These are phyloP conservation scores for Aphrophora alni DNA, from an alignment of 2,888 invertebrate species.

Conservation along the genomic window DNA sequence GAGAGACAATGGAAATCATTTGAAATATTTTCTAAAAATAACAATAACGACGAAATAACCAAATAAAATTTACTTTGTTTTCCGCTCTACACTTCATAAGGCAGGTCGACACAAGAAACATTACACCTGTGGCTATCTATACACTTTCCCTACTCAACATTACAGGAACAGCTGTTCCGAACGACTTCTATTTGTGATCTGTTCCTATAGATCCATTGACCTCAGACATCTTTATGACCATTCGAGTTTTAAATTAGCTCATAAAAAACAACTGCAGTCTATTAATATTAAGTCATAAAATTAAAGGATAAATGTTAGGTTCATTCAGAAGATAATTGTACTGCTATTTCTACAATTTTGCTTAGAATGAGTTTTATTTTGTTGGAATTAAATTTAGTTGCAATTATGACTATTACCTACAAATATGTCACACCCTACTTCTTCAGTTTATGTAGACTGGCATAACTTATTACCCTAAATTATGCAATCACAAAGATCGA, in stretches of 20 bases:
- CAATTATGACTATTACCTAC: too few relatives aligned
- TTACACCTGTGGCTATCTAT: neutral
- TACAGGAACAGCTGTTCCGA: neutral
- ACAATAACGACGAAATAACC: neutral
- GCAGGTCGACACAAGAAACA: neutral
- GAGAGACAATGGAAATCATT: too few relatives aligned
- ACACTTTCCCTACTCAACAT: neutral
- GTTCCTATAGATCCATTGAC: neutral
- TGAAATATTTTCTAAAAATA: neutral
- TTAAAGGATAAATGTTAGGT: neutral
- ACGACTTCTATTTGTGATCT: neutral
- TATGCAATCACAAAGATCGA: too few relatives aligned
- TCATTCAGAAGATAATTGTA: too few relatives aligned
- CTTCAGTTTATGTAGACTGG: too few relatives aligned
- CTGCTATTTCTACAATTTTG: too few relatives aligned
- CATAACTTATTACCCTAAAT: too few relatives aligned
- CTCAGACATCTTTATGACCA: neutral
- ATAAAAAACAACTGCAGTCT: neutral
- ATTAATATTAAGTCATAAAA: neutral
- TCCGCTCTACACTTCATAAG: neutral
- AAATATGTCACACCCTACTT: too few relatives aligned
- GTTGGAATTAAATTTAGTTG: too few relatives aligned
- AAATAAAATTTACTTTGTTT: neutral
- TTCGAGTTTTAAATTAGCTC: neutral
- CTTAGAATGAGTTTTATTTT: too few relatives aligned